Evolutionary conservation across 2,888 invertebrate species (phyloP).

Genomic region (Digitonthophagus gazella): DNA sequence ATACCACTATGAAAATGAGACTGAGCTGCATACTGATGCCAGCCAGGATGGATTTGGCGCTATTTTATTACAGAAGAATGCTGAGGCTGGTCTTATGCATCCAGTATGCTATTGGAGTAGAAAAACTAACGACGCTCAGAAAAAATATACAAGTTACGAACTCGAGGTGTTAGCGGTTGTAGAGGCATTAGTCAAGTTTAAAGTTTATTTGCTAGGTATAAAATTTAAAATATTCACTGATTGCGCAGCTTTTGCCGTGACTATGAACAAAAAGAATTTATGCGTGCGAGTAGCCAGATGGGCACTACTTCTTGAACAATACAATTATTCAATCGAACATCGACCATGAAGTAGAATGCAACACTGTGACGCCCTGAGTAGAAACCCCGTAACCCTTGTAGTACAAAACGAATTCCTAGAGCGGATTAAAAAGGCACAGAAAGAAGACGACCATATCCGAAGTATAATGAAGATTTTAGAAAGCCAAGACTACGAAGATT

Average conservation of each 20-base stretch:
- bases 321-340: constrained; percentile 33
- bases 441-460: constrained; percentile 1
- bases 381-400: constrained; percentile 26
- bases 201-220: constrained; percentile 19
- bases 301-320: constrained; percentile 36
- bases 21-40: constrained; percentile 4
- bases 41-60: constrained; percentile 12
- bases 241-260: constrained; percentile 16
- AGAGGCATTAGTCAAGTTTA: constrained; percentile 40
- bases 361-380: constrained; percentile 35
- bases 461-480: constrained; percentile 1
- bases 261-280: constrained; percentile 19
- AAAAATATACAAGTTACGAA: constrained; percentile 41
- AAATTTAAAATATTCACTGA: constrained; percentile 21
- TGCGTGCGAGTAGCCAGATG: constrained; percentile 35
- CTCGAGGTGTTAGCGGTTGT: constrained; percentile 43
- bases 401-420: constrained; percentile 9
- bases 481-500: neutral
- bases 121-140: constrained; percentile 33
- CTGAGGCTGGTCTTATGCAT: neutral
- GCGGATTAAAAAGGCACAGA: neutral
- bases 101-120: constrained; percentile 9
- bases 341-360: constrained; percentile 34
- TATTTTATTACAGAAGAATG: neutral
- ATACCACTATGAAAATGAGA: constrained; percentile 1